Conservation (phyloP, 2,113 vertebrate species). For the Pampusana beccarii region DNA sequence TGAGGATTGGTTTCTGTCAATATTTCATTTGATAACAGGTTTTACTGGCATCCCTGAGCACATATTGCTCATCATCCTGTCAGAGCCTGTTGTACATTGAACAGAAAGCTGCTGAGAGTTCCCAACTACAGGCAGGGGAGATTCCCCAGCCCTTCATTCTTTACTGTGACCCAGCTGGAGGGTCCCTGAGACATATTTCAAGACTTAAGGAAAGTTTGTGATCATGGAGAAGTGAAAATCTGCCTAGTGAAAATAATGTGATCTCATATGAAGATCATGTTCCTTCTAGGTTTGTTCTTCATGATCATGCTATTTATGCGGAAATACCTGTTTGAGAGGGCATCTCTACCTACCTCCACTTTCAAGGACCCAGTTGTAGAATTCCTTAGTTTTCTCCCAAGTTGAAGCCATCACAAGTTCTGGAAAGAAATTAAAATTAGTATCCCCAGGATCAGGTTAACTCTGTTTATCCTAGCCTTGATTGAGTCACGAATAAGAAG, state of each 20-base stretch:
- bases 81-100: not conserved
- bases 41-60: not conserved
- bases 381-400: slow-evolving; percentile 68
- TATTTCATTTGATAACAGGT: not conserved
- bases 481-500: not conserved
- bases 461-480: not conserved
- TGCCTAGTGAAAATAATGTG: not conserved
- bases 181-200: not conserved
- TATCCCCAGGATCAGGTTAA: not conserved
- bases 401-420: slow-evolving; percentile 39
- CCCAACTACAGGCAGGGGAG: not conserved
- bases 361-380: slow-evolving; percentile 69
- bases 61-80: not conserved
- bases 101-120: not conserved
- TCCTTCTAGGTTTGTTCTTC: not conserved
- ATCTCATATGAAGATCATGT: not conserved
- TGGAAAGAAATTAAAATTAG: slow-evolving; percentile 15
- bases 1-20: not conserved
- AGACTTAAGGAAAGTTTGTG: not conserved
- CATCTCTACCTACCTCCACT: slow-evolving; percentile 69
- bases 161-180: not conserved
- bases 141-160: not conserved
- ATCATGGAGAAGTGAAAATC: not conserved
- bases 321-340: not conserved
- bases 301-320: not conserved